Evolutionary conservation across 2,113 vertebrate species (phyloP), one percentile per base, ranked within the genome.

Genomic region (Zingel zingel): DNA sequence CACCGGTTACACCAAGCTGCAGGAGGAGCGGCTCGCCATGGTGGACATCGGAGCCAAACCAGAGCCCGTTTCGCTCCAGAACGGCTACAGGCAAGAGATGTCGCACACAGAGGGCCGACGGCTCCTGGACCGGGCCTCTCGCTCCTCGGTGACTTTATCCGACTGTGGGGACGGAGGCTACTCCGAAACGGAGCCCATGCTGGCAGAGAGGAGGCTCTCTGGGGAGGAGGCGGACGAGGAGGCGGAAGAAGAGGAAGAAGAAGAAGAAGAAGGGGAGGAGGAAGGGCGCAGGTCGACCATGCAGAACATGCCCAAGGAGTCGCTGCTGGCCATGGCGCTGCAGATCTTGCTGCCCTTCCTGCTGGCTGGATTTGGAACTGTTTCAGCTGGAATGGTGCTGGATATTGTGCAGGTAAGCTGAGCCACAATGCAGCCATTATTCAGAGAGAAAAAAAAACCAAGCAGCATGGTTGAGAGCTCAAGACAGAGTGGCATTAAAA

Each of bases 341-440:
- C 98, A 99, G 84, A 99, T 99, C 61, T 90, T 99, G 0, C 90
- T 99, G 79, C 98, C 98, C 0, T 99, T 99, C 87, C 86, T 99
- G 76, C 94, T 99, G 0, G 98, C 98, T 6, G 98, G 98, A 3
- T 99, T 99, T 81, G 98, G 98, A 79, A 99, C 98, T 0, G 98
- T 99, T 30, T 99, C 97, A 0, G 98, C 98, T 23, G 98, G 98
- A 68, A 98, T 99, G 96, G 98, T 99, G 90, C 94, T 99, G 90
- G 98, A 99, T 82, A 93, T 99, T 69, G 98, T 99, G 8, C 98
- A 99, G 97, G 98, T 99, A 87, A 87, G 68, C 50, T 15, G 18
- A 33, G 4, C 30, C 12, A 61, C 65, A 81, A 58, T 30, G 58
- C 25, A 21, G 3, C 59, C 47, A 3, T 79, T 79, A 27, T 67